Evolutionary conservation across 2,888 invertebrate genomes (phyloP).

Genomic region (Polia nebulosa): DNA sequence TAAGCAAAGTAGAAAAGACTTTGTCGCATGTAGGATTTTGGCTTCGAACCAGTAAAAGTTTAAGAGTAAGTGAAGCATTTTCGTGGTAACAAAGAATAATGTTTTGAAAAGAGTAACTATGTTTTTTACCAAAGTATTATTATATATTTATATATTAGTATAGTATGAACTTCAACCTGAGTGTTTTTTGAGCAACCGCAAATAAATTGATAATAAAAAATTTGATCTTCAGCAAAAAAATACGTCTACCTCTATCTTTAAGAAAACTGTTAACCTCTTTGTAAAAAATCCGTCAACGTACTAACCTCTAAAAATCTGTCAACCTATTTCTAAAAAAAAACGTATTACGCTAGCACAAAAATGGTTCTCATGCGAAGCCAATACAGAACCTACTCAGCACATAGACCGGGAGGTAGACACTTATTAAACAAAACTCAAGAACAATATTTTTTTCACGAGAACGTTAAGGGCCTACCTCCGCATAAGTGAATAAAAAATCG

Average conservation of each 20-base stretch:
- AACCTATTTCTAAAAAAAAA: background rate
- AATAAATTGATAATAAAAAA: too few species aligned
- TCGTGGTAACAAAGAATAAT: conserved; percentile 16
- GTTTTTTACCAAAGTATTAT: background rate
- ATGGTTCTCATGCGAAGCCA: conserved; percentile 28
- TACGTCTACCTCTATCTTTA: too few species aligned
- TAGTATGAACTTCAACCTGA: background rate
- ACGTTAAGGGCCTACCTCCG: too few species aligned
- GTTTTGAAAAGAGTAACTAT: background rate
- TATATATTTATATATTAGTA: too few species aligned
- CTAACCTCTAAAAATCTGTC: background rate
- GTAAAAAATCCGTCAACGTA: background rate
- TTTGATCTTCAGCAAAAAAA: too few species aligned
- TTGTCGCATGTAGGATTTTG: conserved; percentile 39
- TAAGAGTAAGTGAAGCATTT: conserved; percentile 6
- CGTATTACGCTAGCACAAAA: conserved; percentile 19
- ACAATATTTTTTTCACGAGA: conserved; percentile 47
- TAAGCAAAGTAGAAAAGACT: conserved; percentile 46
- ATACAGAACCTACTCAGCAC: conserved; percentile 29
- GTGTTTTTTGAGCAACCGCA: background rate
- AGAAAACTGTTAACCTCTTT: background rate
- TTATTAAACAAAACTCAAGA: conserved; percentile 48
- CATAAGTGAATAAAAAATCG: too few species aligned
- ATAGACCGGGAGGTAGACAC: conserved; percentile 40
- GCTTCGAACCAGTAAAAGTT: conserved; percentile 34